A percentile compares a stretch with the other conserved stretches of the same genome.
These are phyloP conservation scores for Rhea pennata DNA, from an alignment of 2,113 vertebrate species.

Conservation along the genomic window DNA sequence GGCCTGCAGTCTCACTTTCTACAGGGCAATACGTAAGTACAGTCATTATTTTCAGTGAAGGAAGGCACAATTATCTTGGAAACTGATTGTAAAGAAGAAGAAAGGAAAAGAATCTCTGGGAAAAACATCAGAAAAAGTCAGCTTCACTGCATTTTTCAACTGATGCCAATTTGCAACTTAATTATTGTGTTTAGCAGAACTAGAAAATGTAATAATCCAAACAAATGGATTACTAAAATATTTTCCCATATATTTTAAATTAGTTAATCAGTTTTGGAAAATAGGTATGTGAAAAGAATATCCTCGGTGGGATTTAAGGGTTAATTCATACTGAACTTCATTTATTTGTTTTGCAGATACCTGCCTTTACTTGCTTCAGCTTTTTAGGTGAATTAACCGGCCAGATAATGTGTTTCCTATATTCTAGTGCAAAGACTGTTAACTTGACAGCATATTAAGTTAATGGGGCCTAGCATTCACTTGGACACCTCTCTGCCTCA, in stretches of 20 bases:
- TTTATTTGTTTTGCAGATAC: slow-evolving; percentile 9
- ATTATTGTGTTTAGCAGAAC: slow-evolving; percentile 65
- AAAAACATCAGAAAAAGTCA: slow-evolving; percentile 53
- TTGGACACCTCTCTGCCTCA: slow-evolving; percentile 8
- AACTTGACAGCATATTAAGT: slow-evolving; percentile 43
- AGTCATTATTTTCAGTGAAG: slow-evolving; percentile 80
- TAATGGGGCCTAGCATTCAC: slow-evolving; percentile 40
- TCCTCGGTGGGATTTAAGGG: background rate
- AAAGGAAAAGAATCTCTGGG: slow-evolving; percentile 8
- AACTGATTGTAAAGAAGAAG: slow-evolving; percentile 72
- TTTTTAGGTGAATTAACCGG: slow-evolving; percentile 43
- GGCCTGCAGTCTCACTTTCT: slow-evolving; percentile 84
- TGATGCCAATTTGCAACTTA: slow-evolving; percentile 60
- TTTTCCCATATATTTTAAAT: slow-evolving; percentile 43
- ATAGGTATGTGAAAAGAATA: background rate
- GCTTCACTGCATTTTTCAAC: slow-evolving; percentile 47
- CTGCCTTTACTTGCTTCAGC: background rate
- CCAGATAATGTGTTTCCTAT: slow-evolving; percentile 55
- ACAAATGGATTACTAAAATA: background rate
- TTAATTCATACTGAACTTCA: background rate
- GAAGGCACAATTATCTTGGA: slow-evolving; percentile 79
- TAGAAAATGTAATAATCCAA: slow-evolving; percentile 46
- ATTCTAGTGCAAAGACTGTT: slow-evolving; percentile 32
- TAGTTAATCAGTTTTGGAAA: background rate
- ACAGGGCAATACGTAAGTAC: slow-evolving; percentile 79